These are phyloP conservation scores for Holocentrus rufus DNA, from an alignment of 2,797 vertebrate species.

Conservation along the genomic window DNA sequence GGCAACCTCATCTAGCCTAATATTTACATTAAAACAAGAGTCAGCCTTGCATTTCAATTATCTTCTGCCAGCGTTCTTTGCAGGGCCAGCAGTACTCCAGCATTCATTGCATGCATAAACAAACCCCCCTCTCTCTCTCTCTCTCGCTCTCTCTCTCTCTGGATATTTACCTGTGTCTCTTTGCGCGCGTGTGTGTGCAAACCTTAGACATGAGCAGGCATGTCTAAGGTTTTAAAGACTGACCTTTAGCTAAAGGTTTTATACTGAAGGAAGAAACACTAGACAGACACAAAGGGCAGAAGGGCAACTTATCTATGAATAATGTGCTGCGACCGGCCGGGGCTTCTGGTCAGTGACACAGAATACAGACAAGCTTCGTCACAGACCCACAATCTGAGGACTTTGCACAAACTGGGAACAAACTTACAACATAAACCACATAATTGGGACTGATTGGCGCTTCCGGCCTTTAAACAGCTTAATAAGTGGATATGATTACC, in stretches of 20 bases:
- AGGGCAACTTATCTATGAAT: constrained; percentile 57
- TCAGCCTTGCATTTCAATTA: background rate
- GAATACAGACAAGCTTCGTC: constrained; percentile 32
- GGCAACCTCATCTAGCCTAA: background rate
- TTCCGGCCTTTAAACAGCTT: background rate
- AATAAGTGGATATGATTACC: background rate
- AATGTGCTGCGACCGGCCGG: constrained; percentile 29
- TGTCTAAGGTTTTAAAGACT: constrained; percentile 53
- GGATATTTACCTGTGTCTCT: constrained; percentile 8
- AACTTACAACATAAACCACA: no score
- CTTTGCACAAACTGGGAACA: no score
- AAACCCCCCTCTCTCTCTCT: no score
- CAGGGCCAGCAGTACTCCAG: background rate
- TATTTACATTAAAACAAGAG: constrained; percentile 4
- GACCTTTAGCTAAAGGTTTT: constrained; percentile 66
- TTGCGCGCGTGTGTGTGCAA: background rate
- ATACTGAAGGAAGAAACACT: constrained; percentile 50
- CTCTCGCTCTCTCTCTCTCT: constrained; percentile 3
- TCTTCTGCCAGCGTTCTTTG: background rate
- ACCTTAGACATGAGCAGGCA: constrained; percentile 32
- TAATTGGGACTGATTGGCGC: no score
- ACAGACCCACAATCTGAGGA: no score
- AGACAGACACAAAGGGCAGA: constrained; percentile 43
- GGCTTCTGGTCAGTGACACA: constrained; percentile 35
- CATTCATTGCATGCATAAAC: background rate